Conservation (phyloP, 2,113 vertebrate species). For the Panurus biarmicus region DNA sequence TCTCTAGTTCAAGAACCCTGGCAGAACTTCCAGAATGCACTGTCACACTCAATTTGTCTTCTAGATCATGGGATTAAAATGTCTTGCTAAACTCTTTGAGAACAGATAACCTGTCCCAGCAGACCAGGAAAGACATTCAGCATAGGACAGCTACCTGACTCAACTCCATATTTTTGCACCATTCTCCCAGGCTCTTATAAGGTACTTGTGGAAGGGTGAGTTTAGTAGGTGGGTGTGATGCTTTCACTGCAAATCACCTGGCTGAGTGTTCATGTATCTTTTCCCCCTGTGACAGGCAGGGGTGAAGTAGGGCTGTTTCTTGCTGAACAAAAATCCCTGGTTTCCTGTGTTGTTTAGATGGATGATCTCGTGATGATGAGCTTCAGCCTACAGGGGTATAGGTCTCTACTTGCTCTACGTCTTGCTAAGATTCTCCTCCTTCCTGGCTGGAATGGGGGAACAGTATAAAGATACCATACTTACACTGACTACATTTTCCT, state of each 20-base stretch:
- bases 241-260: not conserved
- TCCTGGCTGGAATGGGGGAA: not conserved
- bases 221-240: not conserved
- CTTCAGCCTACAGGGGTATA: not conserved
- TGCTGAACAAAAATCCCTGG: not conserved
- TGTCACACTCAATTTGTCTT: not conserved
- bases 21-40: not conserved
- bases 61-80: not conserved
- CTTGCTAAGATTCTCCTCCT: not conserved
- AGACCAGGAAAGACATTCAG: not conserved
- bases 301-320: not conserved
- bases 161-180: not conserved
- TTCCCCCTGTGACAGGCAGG: not conserved
- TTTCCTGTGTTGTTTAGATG: not conserved
- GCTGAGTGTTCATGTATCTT: not conserved
- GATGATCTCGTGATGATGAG: not conserved
- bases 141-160: not conserved
- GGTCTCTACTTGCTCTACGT: not conserved
- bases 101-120: not conserved
- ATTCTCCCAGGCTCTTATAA: not conserved
- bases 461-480: not conserved
- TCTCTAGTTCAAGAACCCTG: not conserved
- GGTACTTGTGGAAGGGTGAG: not conserved
- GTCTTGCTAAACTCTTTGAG: not conserved
- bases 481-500: not conserved